Evolutionary conservation across 2,113 vertebrate species (phyloP), one percentile per base, ranked within the genome.

Genomic region (Sylvilagus bachmani): DNA sequence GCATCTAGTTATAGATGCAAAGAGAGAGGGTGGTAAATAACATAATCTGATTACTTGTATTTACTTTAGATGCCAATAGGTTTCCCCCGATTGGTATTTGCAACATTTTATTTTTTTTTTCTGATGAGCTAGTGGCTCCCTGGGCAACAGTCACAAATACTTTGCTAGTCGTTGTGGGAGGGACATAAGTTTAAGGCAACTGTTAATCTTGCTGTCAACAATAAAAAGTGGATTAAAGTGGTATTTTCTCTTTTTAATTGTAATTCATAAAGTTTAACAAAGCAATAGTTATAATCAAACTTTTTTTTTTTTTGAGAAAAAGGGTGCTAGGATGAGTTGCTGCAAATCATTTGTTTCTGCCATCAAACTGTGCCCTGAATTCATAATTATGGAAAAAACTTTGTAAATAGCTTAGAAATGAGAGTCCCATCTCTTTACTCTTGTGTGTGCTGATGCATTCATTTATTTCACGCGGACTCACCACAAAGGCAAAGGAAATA

Each of bases 221-320:
- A 93, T 80, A 96, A 95, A 95, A 95, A 89, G 81, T 96, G 93
- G 90, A 96, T 96, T 96, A 95, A 92, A 90, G 86, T 92, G 78
- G 69, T 36, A 94, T 96, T 97, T 97, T 97, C 79, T 94, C 91
- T 91, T 96, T 96, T 90, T 87, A 96, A 97, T 96, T 74, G 90
- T 94, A 86, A 93, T 94, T 95, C 73, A 93, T 96, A 94, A 95
- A 95, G 87, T 94, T 95, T 95, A 93, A 94, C 85, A 95, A 94
- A 96, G 84, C 78, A 92, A 88, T 92, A 86, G 84, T 82, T 82
- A 80, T 24, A 78, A 14, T 82, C 74, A 94, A 93, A 81, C 67
- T 96, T 97, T 93, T 86, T 64, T 79, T 67, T 96, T 97, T 93
- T 86, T 64, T 74, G 29, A 31, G 38, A 58, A 91, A 92, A 90